Evolutionary conservation across 2,113 vertebrate genomes (phyloP), one percentile per base, ranked within the genome.

Genomic region (Paratilapia polleni): DNA sequence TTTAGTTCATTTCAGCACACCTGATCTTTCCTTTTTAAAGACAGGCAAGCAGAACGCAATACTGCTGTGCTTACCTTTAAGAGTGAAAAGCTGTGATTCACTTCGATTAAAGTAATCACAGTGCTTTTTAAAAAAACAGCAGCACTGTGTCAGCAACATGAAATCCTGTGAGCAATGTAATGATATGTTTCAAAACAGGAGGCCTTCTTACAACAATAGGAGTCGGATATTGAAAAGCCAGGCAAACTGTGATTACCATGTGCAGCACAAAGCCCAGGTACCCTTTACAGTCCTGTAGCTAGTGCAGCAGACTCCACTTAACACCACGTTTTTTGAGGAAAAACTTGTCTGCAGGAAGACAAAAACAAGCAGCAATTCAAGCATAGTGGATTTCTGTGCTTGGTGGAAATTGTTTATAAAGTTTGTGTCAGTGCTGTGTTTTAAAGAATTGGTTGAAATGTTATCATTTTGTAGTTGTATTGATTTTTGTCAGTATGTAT

Each of bases 101-200:
- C 36, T 85, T 86, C 2, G 68, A 87, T 92, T 90, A 87, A 88
- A 84, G 77, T 89, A 87, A 89, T 88, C 70, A 74, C 66, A 60
- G 60, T 73, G 52, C 34, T 87, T 87, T 84, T 90, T 52, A 47
- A 70, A 76, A 43, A 84, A 90, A 77, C 78, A 49, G 82, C 73
- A 49, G 81, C 77, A 64, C 74, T 80, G 78, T 84, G 84, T 92
- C 77, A 66, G 82, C 58, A 87, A 79, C 59, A 77, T 56, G 26
- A 85, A 74, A 70, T 86, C 79, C 82, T 75, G 56, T 28, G 81
- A 87, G 76, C 77, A 56, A 82, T 87, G 52, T 84, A 90, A 90
- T 91, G 81, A 89, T 74, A 56, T 49, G 78, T 89, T 80, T 86
- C 52, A 62, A 81, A 84, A 82, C 24, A 76, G 56, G 58, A 86